A percentile compares a stretch with the other conserved stretches of the same genome.
Evolutionary conservation across 2,797 vertebrate genomes (phyloP).

Genomic region (Eidolon dupreanum): DNA sequence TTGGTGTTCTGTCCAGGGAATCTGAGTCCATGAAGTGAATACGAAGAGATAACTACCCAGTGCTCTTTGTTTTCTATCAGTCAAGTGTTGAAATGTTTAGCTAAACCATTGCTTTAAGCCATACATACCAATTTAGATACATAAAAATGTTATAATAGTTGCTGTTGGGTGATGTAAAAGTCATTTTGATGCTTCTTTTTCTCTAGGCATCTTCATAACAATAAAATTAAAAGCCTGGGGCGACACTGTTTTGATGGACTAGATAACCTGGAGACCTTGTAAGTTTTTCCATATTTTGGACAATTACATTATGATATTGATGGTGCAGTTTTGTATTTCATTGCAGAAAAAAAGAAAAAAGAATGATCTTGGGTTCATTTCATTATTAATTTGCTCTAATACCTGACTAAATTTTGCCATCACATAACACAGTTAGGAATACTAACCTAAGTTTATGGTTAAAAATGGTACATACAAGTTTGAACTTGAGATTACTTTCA

Average conservation of each 20-base stretch:
- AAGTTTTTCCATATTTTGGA: constrained; percentile 84
- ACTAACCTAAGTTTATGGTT: not conserved
- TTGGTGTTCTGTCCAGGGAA: not conserved
- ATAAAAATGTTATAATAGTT: not conserved
- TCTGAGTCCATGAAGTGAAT: not conserved
- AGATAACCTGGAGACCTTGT: constrained; percentile 97
- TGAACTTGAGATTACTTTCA: not conserved
- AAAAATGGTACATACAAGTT: not conserved
- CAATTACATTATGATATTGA: not conserved
- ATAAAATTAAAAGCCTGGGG: constrained; percentile 94
- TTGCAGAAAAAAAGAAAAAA: not conserved
- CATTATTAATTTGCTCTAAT: not conserved
- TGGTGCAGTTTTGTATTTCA: not conserved
- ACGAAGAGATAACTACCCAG: not conserved
- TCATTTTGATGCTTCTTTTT: constrained; percentile 51
- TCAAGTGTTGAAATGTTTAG: not conserved
- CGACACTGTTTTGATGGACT: constrained; percentile 94
- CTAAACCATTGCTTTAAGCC: not conserved
- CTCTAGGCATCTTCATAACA: constrained; percentile 97
- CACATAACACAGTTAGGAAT: not conserved
- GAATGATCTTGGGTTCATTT: not conserved
- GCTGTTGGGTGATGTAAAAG: not conserved
- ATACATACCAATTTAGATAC: not conserved
- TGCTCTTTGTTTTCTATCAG: not conserved
- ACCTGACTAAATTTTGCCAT: not conserved